A percentile compares a stretch with the other conserved stretches of the same genome.
These are phyloP conservation scores for Cancer borealis DNA, from an alignment of 2,888 invertebrate species.

Conservation along the genomic window DNA sequence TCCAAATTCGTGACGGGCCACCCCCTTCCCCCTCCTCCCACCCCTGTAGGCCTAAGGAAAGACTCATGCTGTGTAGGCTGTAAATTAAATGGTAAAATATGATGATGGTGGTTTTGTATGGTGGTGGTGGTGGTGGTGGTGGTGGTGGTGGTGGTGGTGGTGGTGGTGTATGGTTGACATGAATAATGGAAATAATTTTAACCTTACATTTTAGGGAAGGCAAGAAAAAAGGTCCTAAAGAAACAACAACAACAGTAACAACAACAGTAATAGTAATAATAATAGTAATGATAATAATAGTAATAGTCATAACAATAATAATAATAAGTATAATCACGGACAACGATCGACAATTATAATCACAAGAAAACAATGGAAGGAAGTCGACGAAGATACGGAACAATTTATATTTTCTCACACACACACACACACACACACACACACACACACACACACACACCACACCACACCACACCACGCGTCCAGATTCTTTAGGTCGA, in stretches of 20 bases:
- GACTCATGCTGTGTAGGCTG: background rate
- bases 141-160: constrained; percentile 26
- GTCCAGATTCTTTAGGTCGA: too few species aligned
- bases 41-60: background rate
- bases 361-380: background rate
- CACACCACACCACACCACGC: too few species aligned
- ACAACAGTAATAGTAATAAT: background rate
- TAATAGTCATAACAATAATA: background rate
- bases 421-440: too few species aligned
- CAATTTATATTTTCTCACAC: background rate
- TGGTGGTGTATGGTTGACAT: background rate
- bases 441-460: too few species aligned
- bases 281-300: background rate
- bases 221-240: too few species aligned
- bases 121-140: constrained; percentile 30
- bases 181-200: too few species aligned
- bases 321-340: background rate
- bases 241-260: background rate
- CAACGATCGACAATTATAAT: background rate
- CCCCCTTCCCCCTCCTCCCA: background rate
- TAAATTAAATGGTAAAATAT: constrained; percentile 12
- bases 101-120: background rate
- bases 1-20: background rate
- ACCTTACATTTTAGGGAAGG: too few species aligned
- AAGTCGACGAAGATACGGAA: background rate